These are phyloP conservation scores for Tenualosa ilisha DNA, from an alignment of 2,797 vertebrate species.

Conservation along the genomic window DNA sequence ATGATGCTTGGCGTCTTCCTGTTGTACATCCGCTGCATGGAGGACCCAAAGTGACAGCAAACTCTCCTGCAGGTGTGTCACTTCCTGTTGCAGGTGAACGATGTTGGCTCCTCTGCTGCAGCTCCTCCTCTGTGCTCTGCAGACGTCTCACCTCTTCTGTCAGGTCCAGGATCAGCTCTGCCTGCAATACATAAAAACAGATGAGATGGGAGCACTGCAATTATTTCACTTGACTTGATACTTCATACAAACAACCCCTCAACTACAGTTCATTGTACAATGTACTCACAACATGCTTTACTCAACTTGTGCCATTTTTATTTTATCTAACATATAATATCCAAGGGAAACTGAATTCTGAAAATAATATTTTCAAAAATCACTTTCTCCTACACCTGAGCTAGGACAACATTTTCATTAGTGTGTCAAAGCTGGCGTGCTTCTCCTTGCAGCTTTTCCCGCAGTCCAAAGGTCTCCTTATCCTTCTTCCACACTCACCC, in stretches of 20 bases:
- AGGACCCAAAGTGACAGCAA: not conserved
- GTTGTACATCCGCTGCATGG: not conserved
- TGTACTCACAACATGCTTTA: too few relatives aligned
- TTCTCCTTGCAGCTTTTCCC: not conserved
- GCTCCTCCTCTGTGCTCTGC: not conserved
- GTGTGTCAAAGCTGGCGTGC: not conserved
- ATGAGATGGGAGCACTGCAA: too few relatives aligned
- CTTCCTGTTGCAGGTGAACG: not conserved
- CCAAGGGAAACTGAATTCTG: too few relatives aligned
- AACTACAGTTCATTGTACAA: too few relatives aligned
- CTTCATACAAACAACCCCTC: too few relatives aligned
- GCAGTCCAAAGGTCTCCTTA: not conserved
- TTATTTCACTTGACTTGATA: too few relatives aligned
- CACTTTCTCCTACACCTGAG: not conserved
- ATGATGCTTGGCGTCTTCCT: not conserved
- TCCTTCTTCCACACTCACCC: not conserved
- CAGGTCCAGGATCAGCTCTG: slow-evolving; percentile 11
- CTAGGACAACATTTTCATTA: not conserved
- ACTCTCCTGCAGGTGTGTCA: not conserved
- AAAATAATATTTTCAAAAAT: too few relatives aligned
- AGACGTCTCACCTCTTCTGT: not conserved
- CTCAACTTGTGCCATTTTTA: too few relatives aligned
- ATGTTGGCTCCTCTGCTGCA: not conserved
- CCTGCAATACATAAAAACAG: not conserved
- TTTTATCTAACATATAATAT: too few relatives aligned